Percentiles rank a stretch among this genome's conserved stretches.
phyloP scores from a whole-genome alignment of 2,113 vertebrate species.

The Zeus faber region DNA sequence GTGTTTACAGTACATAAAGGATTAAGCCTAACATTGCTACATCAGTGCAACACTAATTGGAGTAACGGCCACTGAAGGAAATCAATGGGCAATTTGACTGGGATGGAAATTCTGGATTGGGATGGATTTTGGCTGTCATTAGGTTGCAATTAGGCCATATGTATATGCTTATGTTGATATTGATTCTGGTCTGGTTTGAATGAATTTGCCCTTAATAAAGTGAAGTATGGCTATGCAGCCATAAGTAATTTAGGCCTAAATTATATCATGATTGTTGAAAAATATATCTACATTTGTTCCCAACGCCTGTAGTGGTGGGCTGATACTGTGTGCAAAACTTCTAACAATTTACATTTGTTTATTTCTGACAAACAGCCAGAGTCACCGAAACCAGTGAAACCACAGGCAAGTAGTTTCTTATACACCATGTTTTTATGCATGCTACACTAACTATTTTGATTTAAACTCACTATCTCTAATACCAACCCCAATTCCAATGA shows the following conservation, averaged over 20 bases:
- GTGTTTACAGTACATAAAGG: neutral
- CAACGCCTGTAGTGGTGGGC: slow-evolving; percentile 3
- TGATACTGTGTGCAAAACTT: slow-evolving; percentile 37
- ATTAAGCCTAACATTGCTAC: neutral
- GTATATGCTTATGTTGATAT: too few relatives aligned
- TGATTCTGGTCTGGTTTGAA: too few relatives aligned
- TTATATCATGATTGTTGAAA: neutral
- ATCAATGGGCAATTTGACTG: neutral
- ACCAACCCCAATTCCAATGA: too few relatives aligned
- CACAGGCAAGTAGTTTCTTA: slow-evolving; percentile 89
- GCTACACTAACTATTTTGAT: slow-evolving; percentile 42
- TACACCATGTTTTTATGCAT: slow-evolving; percentile 48
- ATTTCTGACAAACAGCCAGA: slow-evolving; percentile 90
- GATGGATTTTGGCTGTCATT: neutral
- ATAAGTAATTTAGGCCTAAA: too few relatives aligned
- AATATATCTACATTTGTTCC: too few relatives aligned
- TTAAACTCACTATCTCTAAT: too few relatives aligned
- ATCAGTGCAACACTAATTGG: neutral
- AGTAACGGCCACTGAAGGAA: neutral
- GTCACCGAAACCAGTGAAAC: slow-evolving; percentile 92
- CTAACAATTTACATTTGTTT: slow-evolving; percentile 88
- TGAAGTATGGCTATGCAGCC: too few relatives aligned
- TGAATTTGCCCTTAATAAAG: too few relatives aligned
- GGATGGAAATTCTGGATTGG: neutral
- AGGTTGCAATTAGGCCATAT: neutral